Evolutionary conservation across 2,113 vertebrate genomes (phyloP).

Genomic region (Diadophis punctatus): DNA sequence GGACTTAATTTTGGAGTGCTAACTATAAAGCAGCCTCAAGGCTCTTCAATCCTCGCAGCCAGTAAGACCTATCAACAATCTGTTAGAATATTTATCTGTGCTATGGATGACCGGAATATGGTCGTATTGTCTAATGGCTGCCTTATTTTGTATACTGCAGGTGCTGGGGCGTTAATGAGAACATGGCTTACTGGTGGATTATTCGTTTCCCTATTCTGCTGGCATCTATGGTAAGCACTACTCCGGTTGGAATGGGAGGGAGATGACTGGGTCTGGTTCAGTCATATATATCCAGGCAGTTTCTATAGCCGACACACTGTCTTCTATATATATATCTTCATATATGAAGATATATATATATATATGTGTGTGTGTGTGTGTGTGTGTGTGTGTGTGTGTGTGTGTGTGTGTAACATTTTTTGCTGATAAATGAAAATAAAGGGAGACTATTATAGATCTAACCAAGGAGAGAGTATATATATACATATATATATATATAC

Average conservation of each 20-base stretch:
- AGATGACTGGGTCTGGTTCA: background rate
- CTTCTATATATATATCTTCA: no score
- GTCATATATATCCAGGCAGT: background rate
- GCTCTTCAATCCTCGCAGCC: background rate
- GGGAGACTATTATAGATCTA: no score
- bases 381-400: no score
- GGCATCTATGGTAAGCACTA: conserved; percentile 69
- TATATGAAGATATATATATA: no score
- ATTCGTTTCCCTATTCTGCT: conserved; percentile 80
- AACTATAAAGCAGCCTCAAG: background rate
- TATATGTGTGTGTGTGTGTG: no score
- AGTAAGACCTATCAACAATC: background rate
- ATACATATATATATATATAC: no score
- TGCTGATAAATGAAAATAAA: no score
- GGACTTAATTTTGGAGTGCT: background rate
- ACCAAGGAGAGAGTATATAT: no score
- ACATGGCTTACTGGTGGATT: conserved; percentile 87
- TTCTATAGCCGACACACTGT: no score
- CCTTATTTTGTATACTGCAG: conserved; percentile 32
- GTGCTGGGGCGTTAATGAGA: conserved; percentile 81
- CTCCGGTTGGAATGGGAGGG: background rate
- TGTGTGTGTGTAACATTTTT: no score
- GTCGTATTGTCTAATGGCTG: background rate
- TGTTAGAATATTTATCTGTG: background rate
- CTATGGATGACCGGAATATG: background rate